These are phyloP conservation scores for Orius insidiosus DNA, from an alignment of 1,140 invertebrate genomes.

Conservation along the genomic window DNA sequence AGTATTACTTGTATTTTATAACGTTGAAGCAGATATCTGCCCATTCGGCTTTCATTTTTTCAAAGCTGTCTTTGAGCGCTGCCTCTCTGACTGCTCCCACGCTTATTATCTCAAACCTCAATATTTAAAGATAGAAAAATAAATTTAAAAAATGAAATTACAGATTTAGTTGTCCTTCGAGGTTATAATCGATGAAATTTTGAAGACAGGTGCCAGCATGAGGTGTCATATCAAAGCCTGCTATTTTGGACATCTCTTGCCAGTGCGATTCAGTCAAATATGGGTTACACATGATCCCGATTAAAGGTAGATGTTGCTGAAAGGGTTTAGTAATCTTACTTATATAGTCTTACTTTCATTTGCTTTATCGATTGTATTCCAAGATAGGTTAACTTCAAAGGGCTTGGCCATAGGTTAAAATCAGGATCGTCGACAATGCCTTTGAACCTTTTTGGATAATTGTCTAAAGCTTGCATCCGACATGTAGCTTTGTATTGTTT, in stretches of 20 bases:
- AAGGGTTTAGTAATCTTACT: slow-evolving; percentile 19
- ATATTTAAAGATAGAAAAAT: neutral
- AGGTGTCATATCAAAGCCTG: slow-evolving; percentile 68
- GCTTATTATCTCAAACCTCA: slow-evolving; percentile 44
- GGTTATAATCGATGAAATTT: slow-evolving; percentile 61
- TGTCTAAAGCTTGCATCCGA: slow-evolving; percentile 51
- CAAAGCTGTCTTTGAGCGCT: slow-evolving; percentile 55
- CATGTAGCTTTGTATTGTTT: slow-evolving; percentile 65
- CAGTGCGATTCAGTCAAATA: slow-evolving; percentile 74
- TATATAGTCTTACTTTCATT: slow-evolving; percentile 35
- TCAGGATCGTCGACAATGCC: slow-evolving; percentile 60
- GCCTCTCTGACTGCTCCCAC: slow-evolving; percentile 78
- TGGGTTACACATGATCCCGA: slow-evolving; percentile 72
- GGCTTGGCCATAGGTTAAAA: slow-evolving; percentile 53
- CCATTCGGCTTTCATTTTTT: slow-evolving; percentile 78
- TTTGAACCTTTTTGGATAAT: slow-evolving; percentile 39
- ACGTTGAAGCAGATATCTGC: slow-evolving; percentile 52
- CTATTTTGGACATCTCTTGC: slow-evolving; percentile 73
- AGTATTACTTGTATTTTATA: slow-evolving; percentile 40
- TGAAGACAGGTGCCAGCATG: slow-evolving; percentile 66
- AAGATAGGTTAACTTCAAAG: slow-evolving; percentile 53
- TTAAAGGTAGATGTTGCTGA: slow-evolving; percentile 57
- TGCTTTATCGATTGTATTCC: slow-evolving; percentile 27
- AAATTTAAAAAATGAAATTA: slow-evolving; percentile 27
- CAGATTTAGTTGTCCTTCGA: slow-evolving; percentile 44